Evolutionary conservation across 2,797 vertebrate genomes (phyloP), one percentile per base, ranked within the genome.

Genomic region (Sebastes kiyomatsui): DNA sequence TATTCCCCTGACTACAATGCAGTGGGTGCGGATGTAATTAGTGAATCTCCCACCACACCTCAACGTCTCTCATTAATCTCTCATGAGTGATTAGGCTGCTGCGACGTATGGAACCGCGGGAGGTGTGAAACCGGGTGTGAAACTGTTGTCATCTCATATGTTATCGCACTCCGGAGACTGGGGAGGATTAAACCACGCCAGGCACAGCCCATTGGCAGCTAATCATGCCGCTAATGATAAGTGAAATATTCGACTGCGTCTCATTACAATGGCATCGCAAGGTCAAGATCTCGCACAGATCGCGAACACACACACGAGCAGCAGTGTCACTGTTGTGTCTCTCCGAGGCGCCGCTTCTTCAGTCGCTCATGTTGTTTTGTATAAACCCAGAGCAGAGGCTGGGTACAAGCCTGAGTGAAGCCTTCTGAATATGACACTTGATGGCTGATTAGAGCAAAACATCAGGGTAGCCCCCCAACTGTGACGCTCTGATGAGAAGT

Each of bases 81-180:
- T 93, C 93, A 91, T 92, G 93, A 95, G 89, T 88, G 91, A 94
- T 93, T 91, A 93, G 92, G 91, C 91, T 66, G 85, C 85, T 46
- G 84, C 82, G 62, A 93, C 72, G 90, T 90, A 93, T 89, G 91
- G 92, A 92, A 90, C 87, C 66, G 58, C 52, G 72, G 91, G 88
- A 93, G 88, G 90, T 88, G 92, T 93, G 93, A 95, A 95, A 90
- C 91, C 83, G 93, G 87, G 89, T 93, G 92, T 93, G 94, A 94
- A 95, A 93, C 91, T 90, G 91, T 95, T 93, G 93, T 89, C 91
- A 81, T 94, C 94, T 94, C 94, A 90, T 92, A 93, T 91, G 93
- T 92, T 94, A 94, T 93, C 75, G 25, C 85, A 85, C 93, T 92
- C 86, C 52, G 68, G 93, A 88, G 93, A 92, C 89, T 28, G 61